Percentiles rank a stretch among this genome's conserved stretches.
phyloP scores from a whole-genome alignment of 2,888 invertebrate genomes.

The Tipula lateralis region DNA sequence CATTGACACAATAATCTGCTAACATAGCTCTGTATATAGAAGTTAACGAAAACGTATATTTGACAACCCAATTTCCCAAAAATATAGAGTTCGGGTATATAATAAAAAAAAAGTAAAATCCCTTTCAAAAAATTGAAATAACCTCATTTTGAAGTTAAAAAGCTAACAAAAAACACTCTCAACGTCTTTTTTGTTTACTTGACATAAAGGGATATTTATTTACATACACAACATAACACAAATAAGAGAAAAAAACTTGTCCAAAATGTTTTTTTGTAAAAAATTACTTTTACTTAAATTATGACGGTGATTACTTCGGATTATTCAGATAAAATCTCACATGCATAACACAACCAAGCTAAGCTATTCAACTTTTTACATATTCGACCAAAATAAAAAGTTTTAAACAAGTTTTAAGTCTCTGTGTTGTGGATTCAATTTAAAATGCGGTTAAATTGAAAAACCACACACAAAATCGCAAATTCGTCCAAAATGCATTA shows the following conservation, averaged over 20 bases:
- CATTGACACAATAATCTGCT: not conserved
- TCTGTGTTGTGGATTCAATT: constrained; percentile 4
- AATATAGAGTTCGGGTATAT: not conserved
- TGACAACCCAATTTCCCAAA: not conserved
- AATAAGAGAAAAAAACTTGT: not conserved
- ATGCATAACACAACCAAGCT: not conserved
- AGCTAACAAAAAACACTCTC: not conserved
- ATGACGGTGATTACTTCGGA: constrained; percentile 6
- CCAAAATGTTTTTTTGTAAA: not conserved
- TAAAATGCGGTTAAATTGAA: constrained; percentile 11
- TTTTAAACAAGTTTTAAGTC: constrained; percentile 15
- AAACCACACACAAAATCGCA: not conserved
- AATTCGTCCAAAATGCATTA: constrained; percentile 1
- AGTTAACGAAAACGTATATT: not conserved
- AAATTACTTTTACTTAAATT: constrained; percentile 12
- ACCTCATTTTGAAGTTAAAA: not conserved
- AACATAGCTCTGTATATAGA: not conserved
- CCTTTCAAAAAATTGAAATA: not conserved
- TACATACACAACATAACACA: not conserved
- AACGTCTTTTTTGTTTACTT: not conserved
- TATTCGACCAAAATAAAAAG: not conserved
- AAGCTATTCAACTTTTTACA: not conserved
- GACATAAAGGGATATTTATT: constrained; percentile 24
- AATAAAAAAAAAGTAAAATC: not conserved
- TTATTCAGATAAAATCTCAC: constrained; percentile 19